Percentiles rank a stretch among this genome's conserved stretches.
Conservation (phyloP, 1,140 invertebrate genomes). For the Palaemon carinicauda region DNA sequence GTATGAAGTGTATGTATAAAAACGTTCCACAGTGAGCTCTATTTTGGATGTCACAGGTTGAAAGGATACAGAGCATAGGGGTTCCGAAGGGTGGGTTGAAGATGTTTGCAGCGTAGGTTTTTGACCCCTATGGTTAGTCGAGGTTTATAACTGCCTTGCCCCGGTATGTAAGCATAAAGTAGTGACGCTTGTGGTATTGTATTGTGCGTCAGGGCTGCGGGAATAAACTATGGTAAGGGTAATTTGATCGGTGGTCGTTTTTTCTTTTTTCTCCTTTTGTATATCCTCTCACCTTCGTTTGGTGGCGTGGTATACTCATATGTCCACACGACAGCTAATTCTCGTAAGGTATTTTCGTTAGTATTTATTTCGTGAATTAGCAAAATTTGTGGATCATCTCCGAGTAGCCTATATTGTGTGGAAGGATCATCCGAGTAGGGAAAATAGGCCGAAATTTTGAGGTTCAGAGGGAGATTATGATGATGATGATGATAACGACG, state of each 20-base stretch:
- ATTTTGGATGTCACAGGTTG: no score
- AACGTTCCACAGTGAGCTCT: neutral
- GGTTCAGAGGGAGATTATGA: constrained; percentile 1
- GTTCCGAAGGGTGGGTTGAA: neutral
- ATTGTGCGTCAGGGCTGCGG: neutral
- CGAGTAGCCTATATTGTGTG: no score
- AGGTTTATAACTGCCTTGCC: neutral
- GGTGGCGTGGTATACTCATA: no score
- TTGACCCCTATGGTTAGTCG: neutral
- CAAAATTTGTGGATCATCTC: no score
- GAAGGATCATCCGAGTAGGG: neutral
- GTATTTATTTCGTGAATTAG: no score
- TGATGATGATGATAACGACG: constrained; percentile 12
- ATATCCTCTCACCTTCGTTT: no score
- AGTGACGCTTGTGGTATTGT: constrained; percentile 25
- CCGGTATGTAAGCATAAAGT: neutral
- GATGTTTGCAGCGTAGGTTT: neutral
- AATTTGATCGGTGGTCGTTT: neutral
- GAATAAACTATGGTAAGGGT: neutral
- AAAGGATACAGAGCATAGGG: no score
- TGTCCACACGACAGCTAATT: no score
- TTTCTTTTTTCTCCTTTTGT: neutral
- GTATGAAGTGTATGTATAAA: neutral
- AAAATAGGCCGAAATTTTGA: neutral
- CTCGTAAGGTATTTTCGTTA: no score